These are phyloP conservation scores for Barbus barbus DNA, from an alignment of 2,113 vertebrate species.

Conservation along the genomic window DNA sequence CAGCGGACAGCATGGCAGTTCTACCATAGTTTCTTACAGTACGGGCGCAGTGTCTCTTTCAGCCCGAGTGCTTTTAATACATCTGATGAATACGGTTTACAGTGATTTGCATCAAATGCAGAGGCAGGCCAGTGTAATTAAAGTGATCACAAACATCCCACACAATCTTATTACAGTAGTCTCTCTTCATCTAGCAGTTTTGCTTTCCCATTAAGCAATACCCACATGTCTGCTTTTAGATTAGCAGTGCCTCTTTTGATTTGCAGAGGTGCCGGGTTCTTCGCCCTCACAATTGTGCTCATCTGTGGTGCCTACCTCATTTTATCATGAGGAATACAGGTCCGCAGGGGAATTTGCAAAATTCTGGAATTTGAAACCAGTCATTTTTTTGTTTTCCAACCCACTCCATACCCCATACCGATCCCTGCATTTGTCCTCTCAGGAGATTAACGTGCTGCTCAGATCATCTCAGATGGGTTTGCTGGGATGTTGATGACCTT, in stretches of 20 bases:
- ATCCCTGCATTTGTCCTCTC: constrained; percentile 33
- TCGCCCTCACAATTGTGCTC: not conserved
- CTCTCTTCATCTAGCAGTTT: constrained; percentile 18
- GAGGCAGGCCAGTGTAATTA: constrained; percentile 35
- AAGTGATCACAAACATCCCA: constrained; percentile 6
- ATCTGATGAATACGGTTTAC: constrained; percentile 34
- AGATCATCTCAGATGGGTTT: constrained; percentile 28
- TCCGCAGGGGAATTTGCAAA: not conserved
- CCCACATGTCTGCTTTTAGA: constrained; percentile 37
- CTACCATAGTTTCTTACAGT: constrained; percentile 28
- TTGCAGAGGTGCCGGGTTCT: constrained; percentile 20
- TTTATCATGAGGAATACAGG: constrained; percentile 16
- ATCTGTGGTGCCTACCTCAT: constrained; percentile 26
- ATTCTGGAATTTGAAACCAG: too few species aligned
- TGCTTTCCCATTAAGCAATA: constrained; percentile 27
- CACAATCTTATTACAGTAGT: constrained; percentile 3
- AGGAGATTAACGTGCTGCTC: constrained; percentile 33
- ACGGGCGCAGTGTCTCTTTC: not conserved
- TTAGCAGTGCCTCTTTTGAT: constrained; percentile 18
- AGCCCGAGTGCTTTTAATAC: constrained; percentile 16
- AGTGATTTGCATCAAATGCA: constrained; percentile 24
- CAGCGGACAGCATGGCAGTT: constrained; percentile 40
- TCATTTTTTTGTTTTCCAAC: not conserved
- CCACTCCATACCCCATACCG: not conserved
- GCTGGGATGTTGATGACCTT: not conserved